Evolutionary conservation across 2,888 invertebrate species (phyloP).

Genomic region (Altica lythri): DNA sequence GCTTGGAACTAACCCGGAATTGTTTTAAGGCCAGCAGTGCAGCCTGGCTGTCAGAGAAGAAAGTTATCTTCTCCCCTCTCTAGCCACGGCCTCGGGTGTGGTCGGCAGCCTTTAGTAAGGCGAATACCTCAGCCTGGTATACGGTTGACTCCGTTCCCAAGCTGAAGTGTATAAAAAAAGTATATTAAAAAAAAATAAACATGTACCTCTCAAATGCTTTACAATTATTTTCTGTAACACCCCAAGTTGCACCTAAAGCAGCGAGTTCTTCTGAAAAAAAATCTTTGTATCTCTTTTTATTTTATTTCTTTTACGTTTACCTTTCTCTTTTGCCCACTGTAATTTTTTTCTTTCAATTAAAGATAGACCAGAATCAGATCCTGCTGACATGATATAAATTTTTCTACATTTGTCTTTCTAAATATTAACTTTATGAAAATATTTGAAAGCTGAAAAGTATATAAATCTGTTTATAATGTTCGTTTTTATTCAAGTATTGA

Average conservation of each 20-base stretch:
- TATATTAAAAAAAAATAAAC: neutral
- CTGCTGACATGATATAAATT: conserved; percentile 44
- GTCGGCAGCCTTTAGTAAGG: too few relatives aligned
- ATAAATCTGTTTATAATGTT: too few relatives aligned
- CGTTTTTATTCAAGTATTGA: conserved; percentile 1
- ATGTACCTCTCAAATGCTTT: conserved; percentile 10
- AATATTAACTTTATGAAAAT: conserved; percentile 30
- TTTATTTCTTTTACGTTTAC: conserved; percentile 58
- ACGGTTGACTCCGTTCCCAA: too few relatives aligned
- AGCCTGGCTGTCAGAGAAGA: too few relatives aligned
- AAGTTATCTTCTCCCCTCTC: too few relatives aligned
- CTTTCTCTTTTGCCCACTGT: conserved; percentile 93
- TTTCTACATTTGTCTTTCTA: conserved; percentile 14
- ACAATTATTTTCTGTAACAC: conserved; percentile 47
- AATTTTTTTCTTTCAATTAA: conserved; percentile 86
- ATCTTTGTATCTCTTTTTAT: neutral
- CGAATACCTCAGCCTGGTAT: too few relatives aligned
- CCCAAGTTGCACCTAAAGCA: conserved; percentile 78
- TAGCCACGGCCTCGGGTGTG: too few relatives aligned
- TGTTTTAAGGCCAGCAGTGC: too few relatives aligned
- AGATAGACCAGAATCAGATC: conserved; percentile 55
- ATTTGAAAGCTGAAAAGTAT: conserved; percentile 42
- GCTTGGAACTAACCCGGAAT: too few relatives aligned
- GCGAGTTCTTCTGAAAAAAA: conserved; percentile 75
- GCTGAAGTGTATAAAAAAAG: neutral